A percentile compares a stretch with the other conserved stretches of the same genome.
These are phyloP conservation scores for Macrotus californicus DNA, from an alignment of 2,113 vertebrate genomes.

Conservation along the genomic window DNA sequence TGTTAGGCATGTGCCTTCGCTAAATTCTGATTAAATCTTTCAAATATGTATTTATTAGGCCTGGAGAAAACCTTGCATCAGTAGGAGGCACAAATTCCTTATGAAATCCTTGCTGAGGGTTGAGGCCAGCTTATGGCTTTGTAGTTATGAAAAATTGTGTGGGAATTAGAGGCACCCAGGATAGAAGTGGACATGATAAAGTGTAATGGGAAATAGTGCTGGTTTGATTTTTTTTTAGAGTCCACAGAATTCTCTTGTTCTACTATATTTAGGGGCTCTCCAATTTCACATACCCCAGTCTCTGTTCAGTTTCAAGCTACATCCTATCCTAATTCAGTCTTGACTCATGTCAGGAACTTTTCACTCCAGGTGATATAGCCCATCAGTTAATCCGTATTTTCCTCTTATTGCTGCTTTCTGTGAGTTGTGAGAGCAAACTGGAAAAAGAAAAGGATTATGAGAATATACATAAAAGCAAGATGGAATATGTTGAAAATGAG, in stretches of 20 bases:
- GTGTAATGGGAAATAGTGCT: background rate
- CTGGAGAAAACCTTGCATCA: background rate
- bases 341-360: background rate
- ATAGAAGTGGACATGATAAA: background rate
- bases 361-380: background rate
- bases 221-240: background rate
- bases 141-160: background rate
- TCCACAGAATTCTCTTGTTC: background rate
- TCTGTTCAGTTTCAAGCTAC: background rate
- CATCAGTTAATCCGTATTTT: background rate
- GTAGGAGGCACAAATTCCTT: background rate
- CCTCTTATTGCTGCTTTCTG: background rate
- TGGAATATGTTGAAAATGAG: background rate
- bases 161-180: background rate
- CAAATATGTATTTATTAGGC: background rate
- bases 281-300: background rate
- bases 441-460: background rate
- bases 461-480: background rate
- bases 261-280: background rate
- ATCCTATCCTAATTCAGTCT: background rate
- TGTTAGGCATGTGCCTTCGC: background rate
- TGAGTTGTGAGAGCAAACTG: background rate
- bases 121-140: background rate
- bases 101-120: background rate
- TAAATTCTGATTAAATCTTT: background rate